These are phyloP conservation scores for Eumerus sabulonum DNA, from an alignment of 2,888 invertebrate species.

Conservation along the genomic window DNA sequence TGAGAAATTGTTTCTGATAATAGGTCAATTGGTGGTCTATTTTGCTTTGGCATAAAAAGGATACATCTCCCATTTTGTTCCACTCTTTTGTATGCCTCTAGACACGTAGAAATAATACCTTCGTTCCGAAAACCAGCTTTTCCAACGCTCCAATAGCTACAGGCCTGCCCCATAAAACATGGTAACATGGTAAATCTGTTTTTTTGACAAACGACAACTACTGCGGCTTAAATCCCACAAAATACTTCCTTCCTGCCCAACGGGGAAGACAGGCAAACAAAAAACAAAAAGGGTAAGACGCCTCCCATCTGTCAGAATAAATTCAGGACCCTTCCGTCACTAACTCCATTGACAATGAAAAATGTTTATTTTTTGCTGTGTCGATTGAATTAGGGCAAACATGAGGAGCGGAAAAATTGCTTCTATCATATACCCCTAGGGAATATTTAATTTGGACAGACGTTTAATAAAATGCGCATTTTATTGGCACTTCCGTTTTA, in stretches of 20 bases:
- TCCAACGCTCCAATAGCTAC: too few relatives aligned
- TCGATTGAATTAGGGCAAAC: background rate
- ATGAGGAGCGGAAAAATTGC: too few relatives aligned
- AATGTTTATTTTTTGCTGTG: constrained; percentile 10
- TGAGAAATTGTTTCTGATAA: constrained; percentile 18
- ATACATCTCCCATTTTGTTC: too few relatives aligned
- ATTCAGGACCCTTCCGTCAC: constrained; percentile 23
- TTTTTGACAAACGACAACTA: constrained; percentile 21
- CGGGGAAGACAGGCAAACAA: background rate
- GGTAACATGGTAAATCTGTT: constrained; percentile 15
- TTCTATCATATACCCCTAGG: background rate
- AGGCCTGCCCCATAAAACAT: too few relatives aligned
- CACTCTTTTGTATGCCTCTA: too few relatives aligned
- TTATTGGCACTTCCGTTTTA: constrained; percentile 24
- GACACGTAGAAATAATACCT: too few relatives aligned
- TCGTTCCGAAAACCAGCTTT: too few relatives aligned
- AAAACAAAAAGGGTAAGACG: constrained; percentile 1
- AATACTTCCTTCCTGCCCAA: constrained; percentile 39
- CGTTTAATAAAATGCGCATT: constrained; percentile 1
- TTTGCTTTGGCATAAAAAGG: too few relatives aligned
- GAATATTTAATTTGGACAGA: constrained; percentile 31
- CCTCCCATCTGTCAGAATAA: constrained; percentile 37
- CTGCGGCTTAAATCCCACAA: constrained; percentile 21
- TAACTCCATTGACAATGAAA: constrained; percentile 22
- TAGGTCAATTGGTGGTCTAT: too few relatives aligned